Evolutionary conservation across 2,797 vertebrate species (phyloP), one percentile per base, ranked within the genome.

Genomic region (Streptopelia turtur): DNA sequence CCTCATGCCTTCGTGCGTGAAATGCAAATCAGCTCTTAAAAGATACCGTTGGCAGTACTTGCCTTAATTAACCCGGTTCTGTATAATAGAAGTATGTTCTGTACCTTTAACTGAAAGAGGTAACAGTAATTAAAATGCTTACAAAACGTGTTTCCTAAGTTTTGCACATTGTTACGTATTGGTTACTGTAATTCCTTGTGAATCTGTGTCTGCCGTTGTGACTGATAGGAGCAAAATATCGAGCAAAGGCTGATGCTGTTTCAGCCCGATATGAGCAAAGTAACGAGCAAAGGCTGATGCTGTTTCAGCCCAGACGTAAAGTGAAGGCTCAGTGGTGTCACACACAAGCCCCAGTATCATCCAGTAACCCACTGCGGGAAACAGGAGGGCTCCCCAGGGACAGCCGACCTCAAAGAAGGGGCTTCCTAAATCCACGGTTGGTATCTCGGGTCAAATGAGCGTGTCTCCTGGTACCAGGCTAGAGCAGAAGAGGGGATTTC

Each of bases 261-360:
- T 37, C 37, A 37, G 35, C 35, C 20, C 50, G 52, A 1, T 25
- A 18, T 28, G 25, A 61, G 49, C 49, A 68, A 57, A 92, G 47
- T 6, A 66, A 31, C 22, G 28, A 41, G 47, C 2, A 8, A 57
- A 74, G 70, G 68, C 75, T 77, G 66, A 59, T 74, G 49, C 30
- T 39, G 8, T 45, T 77, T 43, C 52, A 61, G 35, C 75, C 74
- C 41, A 70, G 80, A 83, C 0, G 0, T 28, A 57, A 63, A 76
- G 30, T 3, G 55, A 89, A 70, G 60, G 43, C 41, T 61, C 31
- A 59, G 56, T 7, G 25, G 20, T 45, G 52, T 72, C 71, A 65
- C 0, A 0, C 39, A 71, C 33, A 61, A 71, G 45, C 27, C n/a
- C 23, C 7, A 2, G 14, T 31, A 23, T 28, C 35, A 3, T 50